Evolutionary conservation across 2,113 vertebrate species (phyloP), one percentile per base, ranked within the genome.

Genomic region (Siniperca knerii): DNA sequence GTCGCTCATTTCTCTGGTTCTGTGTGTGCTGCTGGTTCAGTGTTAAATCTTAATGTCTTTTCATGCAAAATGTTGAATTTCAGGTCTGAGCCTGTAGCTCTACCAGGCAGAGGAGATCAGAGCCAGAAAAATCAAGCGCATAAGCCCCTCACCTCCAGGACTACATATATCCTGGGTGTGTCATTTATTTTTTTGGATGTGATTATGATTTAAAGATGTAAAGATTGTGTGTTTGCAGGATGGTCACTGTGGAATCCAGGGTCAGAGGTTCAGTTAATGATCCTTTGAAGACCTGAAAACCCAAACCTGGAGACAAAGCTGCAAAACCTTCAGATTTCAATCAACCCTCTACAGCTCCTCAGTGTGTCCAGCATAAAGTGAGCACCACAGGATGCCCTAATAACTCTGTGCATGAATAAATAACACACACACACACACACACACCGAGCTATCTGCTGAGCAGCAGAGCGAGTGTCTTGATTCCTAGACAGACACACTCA

Each of bases 401-500:
- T 87, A 87, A 80, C 68, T 33, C 3, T 57, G 78, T 44, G 76
- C 67, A 92, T 93, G 67, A 93, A 93, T 93, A 90, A 93, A 89
- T 92, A 88, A 93, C 75, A 65, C 37, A 70, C 58, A 60, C 55
- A 81, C 72, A 77, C 52, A 81, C 33, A 71, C 55, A 70, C 61
- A 82, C 55, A n/a, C 68, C 79, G 20, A 85, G 80, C 83, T 82
- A 83, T 91, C 87, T n/a, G 77, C 84, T 42, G 77, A 82, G 86
- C 69, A 52, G 68, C 62, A 81, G 84, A 83, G 68, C 69, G 48
- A 62, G 81, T 92, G 80, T 91, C 86, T 90, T 90, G 89, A 93
- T 94, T 95, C 92, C 86, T 93, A 92, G 92, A 96, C 94, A 92
- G 93, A 91, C 84, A 93, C 85, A 90, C 94, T 95, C 94, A 95